phyloP scores from a whole-genome alignment of 2,113 vertebrate genomes.

The Neolamprologus modestus region DNA sequence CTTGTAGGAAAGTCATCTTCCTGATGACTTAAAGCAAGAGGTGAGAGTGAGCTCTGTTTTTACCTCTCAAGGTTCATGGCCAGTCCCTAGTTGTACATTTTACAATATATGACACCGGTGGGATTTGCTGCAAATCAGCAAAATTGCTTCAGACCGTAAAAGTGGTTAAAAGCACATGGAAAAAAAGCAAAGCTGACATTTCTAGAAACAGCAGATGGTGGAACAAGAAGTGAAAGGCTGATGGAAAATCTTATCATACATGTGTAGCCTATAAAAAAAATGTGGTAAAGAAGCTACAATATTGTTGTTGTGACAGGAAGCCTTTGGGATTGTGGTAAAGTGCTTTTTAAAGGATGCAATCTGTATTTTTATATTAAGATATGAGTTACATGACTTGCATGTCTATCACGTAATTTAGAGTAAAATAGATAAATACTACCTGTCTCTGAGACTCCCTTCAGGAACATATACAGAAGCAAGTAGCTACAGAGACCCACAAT shows the following conservation, averaged over 20 bases:
- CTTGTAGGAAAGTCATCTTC: background rate
- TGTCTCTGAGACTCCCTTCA: background rate
- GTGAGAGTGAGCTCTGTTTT: background rate
- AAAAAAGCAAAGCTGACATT: background rate
- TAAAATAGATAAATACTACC: background rate
- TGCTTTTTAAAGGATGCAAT: background rate
- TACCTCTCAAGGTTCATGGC: background rate
- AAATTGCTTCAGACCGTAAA: background rate
- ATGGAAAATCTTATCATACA: background rate
- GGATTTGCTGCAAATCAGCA: background rate
- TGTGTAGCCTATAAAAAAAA: background rate
- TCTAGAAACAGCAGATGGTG: background rate
- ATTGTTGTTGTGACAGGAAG: background rate
- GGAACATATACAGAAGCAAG: background rate
- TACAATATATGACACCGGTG: background rate
- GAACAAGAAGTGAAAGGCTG: background rate
- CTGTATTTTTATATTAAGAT: background rate
- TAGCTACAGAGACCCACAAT: background rate
- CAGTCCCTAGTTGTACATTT: background rate
- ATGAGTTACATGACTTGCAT: background rate
- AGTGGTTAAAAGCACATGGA: background rate
- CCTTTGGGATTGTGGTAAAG: background rate
- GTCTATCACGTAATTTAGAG: background rate
- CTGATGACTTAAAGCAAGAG: background rate
- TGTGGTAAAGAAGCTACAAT: background rate